phyloP scores from a whole-genome alignment of 1,140 invertebrate species.

The Berghia stephanieae region DNA sequence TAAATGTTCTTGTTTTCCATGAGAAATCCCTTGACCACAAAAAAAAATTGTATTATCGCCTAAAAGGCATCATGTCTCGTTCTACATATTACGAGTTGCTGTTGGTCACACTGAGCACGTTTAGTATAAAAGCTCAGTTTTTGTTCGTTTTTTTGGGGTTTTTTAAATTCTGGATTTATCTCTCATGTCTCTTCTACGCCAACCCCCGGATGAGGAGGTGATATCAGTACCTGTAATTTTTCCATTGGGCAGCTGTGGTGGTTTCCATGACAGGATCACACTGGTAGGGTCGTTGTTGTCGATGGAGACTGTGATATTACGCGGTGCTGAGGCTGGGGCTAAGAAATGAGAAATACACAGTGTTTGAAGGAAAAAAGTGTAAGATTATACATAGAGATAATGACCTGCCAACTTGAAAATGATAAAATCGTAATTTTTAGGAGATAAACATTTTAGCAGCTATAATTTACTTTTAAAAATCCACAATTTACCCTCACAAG shows the following conservation, averaged over 20 bases:
- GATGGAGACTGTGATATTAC: constrained; percentile 81
- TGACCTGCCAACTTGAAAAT: background rate
- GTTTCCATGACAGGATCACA: constrained; percentile 84
- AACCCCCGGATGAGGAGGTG: background rate
- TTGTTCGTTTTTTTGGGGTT: too few relatives aligned
- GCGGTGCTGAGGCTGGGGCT: constrained; percentile 73
- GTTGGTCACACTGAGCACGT: too few relatives aligned
- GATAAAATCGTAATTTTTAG: too few relatives aligned
- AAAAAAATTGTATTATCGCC: too few relatives aligned
- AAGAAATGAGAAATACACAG: constrained; percentile 45
- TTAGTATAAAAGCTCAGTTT: too few relatives aligned
- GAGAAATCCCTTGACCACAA: too few relatives aligned
- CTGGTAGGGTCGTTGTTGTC: constrained; percentile 70
- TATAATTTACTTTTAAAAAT: background rate
- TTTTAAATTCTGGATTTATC: too few relatives aligned
- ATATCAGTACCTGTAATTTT: constrained; percentile 70
- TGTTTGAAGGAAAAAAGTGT: background rate
- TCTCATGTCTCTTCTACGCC: too few relatives aligned
- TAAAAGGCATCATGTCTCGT: too few relatives aligned
- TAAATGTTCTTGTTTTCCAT: too few relatives aligned
- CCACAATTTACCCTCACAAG: too few relatives aligned
- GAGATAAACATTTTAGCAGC: background rate
- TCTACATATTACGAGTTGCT: too few relatives aligned
- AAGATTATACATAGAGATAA: background rate
- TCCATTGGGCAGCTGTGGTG: constrained; percentile 88